phyloP scores from a whole-genome alignment of 2,113 vertebrate species.

The Alaudala cheleensis region DNA sequence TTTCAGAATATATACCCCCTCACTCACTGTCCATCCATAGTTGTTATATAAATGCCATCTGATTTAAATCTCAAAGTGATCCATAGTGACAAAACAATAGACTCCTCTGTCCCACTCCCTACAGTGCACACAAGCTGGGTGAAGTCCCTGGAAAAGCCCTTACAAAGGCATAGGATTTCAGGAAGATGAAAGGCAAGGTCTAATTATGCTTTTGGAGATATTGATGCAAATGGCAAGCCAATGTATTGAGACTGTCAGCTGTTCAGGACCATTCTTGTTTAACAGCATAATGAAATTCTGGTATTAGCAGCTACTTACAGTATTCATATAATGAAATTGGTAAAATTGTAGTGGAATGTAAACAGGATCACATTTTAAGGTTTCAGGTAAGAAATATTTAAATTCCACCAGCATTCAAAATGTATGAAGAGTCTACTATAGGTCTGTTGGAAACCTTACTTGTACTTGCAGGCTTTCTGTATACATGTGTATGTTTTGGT shows the following conservation, averaged over 20 bases:
- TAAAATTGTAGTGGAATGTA: background rate
- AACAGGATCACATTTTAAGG: background rate
- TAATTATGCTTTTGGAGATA: background rate
- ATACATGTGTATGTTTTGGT: rapidly evolving
- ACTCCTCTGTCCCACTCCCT: background rate
- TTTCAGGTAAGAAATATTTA: background rate
- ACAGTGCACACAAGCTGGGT: no score
- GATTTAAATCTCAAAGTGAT: background rate
- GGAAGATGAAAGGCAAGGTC: background rate
- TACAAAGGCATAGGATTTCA: background rate
- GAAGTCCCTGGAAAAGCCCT: background rate
- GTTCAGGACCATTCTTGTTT: background rate
- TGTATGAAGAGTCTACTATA: rapidly evolving
- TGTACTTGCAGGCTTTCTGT: background rate
- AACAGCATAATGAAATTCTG: background rate
- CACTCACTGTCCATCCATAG: background rate
- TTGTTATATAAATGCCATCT: background rate
- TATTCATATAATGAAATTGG: background rate
- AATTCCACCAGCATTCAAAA: background rate
- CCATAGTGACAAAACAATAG: background rate
- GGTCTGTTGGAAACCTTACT: background rate
- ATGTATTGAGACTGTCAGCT: background rate
- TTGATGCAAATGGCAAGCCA: rapidly evolving
- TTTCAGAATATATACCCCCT: background rate
- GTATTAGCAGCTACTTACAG: background rate